These are phyloP conservation scores for Cheilosia soror DNA, from an alignment of 2,888 invertebrate genomes.

Conservation along the genomic window DNA sequence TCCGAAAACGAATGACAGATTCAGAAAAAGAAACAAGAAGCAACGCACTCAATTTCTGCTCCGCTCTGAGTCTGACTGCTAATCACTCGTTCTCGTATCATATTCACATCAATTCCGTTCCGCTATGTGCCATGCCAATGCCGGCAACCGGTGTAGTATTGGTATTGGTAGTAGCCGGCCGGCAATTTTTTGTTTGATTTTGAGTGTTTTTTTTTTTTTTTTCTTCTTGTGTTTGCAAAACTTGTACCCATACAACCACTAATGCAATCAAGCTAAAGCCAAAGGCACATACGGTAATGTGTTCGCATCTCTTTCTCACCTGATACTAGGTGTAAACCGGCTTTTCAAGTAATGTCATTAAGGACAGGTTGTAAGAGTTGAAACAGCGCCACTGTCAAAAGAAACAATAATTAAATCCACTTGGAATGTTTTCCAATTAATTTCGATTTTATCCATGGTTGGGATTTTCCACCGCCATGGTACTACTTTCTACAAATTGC, in stretches of 20 bases:
- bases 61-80: too few species aligned
- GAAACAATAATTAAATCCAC: constrained; percentile 30
- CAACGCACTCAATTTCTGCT: too few species aligned
- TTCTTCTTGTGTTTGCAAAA: not conserved
- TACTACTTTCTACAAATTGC: constrained; percentile 68
- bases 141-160: too few species aligned
- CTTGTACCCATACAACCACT: not conserved
- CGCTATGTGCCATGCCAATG: too few species aligned
- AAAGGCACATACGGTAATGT: not conserved
- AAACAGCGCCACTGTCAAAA: constrained; percentile 32
- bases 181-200: not conserved
- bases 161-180: too few species aligned
- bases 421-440: constrained; percentile 44
- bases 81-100: too few species aligned
- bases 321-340: constrained; percentile 66
- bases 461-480: constrained; percentile 14
- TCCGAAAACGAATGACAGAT: too few species aligned
- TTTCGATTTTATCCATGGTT: constrained; percentile 43
- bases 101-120: too few species aligned
- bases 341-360: constrained; percentile 25
- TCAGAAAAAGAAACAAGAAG: too few species aligned
- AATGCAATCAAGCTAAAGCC: not conserved
- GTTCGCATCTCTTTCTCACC: constrained; percentile 25
- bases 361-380: constrained; percentile 13
- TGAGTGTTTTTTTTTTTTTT: not conserved